Conservation (phyloP, 2,113 vertebrate species). For the Pongo pygmaeus region DNA sequence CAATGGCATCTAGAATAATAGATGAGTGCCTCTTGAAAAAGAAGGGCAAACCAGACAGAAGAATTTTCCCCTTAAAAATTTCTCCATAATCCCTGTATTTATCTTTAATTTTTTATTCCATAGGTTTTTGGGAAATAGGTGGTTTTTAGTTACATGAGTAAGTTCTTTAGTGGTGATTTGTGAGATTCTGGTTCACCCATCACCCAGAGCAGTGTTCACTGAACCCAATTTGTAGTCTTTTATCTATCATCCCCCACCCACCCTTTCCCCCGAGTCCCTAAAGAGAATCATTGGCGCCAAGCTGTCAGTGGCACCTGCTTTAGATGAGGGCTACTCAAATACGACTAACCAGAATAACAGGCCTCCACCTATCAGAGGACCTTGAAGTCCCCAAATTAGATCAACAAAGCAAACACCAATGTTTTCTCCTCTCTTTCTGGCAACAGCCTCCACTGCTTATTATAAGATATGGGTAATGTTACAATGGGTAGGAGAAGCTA, state of each 20-base stretch:
- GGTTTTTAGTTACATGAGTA: no score
- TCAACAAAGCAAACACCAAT: background rate
- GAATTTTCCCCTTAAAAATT: background rate
- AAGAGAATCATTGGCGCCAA: background rate
- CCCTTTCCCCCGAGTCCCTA: no score
- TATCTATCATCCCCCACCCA: no score
- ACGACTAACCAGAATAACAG: background rate
- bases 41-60: background rate
- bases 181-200: no score
- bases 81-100: background rate
- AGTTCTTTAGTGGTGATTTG: no score
- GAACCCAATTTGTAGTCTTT: no score
- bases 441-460: background rate
- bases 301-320: background rate
- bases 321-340: background rate
- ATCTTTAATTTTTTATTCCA: background rate
- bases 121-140: no score
- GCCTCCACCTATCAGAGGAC: background rate
- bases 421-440: background rate
- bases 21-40: background rate
- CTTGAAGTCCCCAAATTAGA: background rate
- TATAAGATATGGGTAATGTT: background rate
- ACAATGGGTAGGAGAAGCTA: background rate
- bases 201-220: no score
- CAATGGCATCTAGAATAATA: background rate